Evolutionary conservation across 2,113 vertebrate genomes (phyloP), one percentile per base, ranked within the genome.

Genomic region (Martes martes): DNA sequence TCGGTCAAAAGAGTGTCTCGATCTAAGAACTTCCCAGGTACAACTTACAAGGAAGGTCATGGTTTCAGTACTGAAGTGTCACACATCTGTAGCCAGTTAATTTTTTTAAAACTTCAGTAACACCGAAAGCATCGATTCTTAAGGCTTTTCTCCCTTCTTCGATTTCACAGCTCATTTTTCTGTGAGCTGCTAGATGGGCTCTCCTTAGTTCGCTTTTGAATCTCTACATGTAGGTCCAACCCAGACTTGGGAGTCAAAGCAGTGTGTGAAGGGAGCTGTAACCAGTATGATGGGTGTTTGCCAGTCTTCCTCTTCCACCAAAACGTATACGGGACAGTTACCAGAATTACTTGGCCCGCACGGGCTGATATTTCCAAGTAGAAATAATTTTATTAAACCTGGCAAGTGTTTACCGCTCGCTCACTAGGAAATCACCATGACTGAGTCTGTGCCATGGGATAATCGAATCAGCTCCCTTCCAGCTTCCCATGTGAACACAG

Each of bases 151-250:
- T 93, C 96, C 88, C 93, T 97, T 84, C 91, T 90, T 92, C 96
- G 92, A 84, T 98, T 98, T 98, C 98, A 97, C 97, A 98, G 98
- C 92, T 98, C 97, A 95, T 98, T 98, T 98, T 98, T 97, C 96
- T 96, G 94, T 95, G 95, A 98, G 96, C 97, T 91, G 92, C 85
- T 98, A 96, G 98, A 97, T 80, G 94, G 96, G 94, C 83, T 98
- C 97, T 97, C 97, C 93, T 98, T 98, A 93, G 94, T 1, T 5
- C 91, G 85, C 59, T 96, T 98, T 98, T 97, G 98, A 98, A 98
- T 96, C 97, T 97, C 97, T 97, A 97, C 98, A 97, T 97, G 97
- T 97, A 98, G 95, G 36, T 96, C 81, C 80, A 96, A 95, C 94
- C 81, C 95, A 94, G 98, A 97, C 31, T 59, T 79, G 95, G 97